These are phyloP conservation scores for Acanthis flammea DNA, from an alignment of 2,797 vertebrate species.

Conservation along the genomic window DNA sequence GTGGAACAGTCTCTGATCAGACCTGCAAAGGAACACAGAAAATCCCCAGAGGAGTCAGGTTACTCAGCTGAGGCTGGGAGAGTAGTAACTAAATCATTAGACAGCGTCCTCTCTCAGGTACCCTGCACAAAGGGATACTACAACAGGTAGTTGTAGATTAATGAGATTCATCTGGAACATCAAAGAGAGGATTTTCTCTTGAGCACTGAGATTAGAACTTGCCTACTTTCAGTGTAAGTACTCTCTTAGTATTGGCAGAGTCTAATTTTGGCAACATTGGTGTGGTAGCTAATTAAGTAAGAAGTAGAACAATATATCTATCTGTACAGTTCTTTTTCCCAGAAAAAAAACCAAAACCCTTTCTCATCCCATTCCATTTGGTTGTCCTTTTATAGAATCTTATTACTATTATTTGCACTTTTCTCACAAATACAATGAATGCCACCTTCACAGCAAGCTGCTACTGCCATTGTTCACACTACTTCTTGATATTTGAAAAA, in stretches of 20 bases:
- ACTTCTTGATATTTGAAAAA: not conserved
- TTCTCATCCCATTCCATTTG: not conserved
- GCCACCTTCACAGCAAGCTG: not conserved
- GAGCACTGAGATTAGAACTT: not conserved
- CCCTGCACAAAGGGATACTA: not conserved
- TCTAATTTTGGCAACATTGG: not conserved
- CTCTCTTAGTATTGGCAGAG: not conserved
- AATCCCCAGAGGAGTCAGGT: not conserved
- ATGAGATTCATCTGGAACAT: not conserved
- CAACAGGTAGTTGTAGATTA: not conserved
- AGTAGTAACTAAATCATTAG: not conserved
- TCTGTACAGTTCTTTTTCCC: not conserved
- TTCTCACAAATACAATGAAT: not conserved
- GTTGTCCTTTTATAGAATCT: not conserved
- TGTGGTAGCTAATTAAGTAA: not conserved
- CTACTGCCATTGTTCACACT: not conserved
- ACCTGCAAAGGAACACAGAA: not conserved
- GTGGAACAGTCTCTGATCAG: not conserved
- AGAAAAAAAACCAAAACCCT: not conserved
- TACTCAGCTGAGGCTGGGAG: not conserved
- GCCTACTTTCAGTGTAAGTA: not conserved
- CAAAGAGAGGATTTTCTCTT: not conserved
- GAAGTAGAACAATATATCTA: not conserved
- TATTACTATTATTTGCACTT: not conserved
- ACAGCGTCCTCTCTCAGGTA: not conserved